Percentiles rank a stretch among this genome's conserved stretches.
Evolutionary conservation across 2,888 invertebrate genomes (phyloP).

Genomic region (Calameuta idolon): DNA sequence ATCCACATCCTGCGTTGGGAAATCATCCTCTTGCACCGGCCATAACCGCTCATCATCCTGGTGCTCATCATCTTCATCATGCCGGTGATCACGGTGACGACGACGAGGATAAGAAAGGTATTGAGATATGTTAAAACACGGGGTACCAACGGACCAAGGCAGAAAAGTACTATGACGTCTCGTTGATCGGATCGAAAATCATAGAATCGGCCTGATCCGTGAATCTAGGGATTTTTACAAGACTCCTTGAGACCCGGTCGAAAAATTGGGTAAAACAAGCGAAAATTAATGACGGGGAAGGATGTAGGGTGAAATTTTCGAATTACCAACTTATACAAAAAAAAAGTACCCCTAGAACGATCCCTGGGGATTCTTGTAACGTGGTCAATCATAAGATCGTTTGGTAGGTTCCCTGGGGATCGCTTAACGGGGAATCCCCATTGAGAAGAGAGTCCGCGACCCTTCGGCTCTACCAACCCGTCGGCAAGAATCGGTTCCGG

Average conservation of each 20-base stretch:
- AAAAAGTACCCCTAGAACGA: conserved; percentile 43
- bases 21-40: conserved; percentile 60
- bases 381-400: conserved; percentile 67
- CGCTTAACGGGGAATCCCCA: conserved; percentile 53
- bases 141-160: not conserved
- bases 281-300: not conserved
- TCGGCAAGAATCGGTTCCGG: conserved; percentile 47
- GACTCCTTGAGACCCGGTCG: not conserved
- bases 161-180: not conserved
- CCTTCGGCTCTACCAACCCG: conserved; percentile 40
- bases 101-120: conserved; percentile 65
- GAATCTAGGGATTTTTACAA: not conserved
- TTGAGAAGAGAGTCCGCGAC: conserved; percentile 15
- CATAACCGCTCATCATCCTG: conserved; percentile 57
- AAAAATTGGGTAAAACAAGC: not conserved
- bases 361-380: conserved; percentile 61
- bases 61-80: conserved; percentile 59
- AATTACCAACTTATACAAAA: not conserved
- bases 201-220: not conserved
- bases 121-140: conserved; percentile 7
- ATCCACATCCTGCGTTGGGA: conserved; percentile 58
- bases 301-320: not conserved
- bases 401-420: conserved; percentile 59
- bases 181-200: not conserved
- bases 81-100: conserved; percentile 57